Evolutionary conservation across 2,888 invertebrate genomes (phyloP), one percentile per base, ranked within the genome.

Genomic region (Napeogenes inachia): DNA sequence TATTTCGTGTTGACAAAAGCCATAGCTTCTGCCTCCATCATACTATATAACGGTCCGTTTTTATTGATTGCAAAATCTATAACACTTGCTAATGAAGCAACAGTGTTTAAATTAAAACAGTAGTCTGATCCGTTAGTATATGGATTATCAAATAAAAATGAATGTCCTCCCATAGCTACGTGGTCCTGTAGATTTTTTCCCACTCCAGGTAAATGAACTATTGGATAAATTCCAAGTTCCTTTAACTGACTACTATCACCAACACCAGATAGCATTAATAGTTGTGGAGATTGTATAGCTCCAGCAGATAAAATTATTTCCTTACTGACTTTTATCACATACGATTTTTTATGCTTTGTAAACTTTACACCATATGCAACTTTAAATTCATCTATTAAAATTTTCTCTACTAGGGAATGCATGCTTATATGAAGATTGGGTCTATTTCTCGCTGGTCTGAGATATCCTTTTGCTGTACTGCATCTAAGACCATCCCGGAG

Each of bases 271-370:
- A 98, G 78, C 96, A 97, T 95, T 45, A 98, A 87, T 21, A 98
- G 74, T 77, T 98, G 97, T 0, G 97, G 97, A 3, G 96, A 94
- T 75, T 95, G 95, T 67, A 98, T 91, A 0, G 96, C 84, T 2
- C 98, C 99, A 0, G 96, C 96, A 21, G 96, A 94, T 47, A 99
- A 79, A 66, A 99, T 95, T 0, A 98, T 93, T 83, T 98, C 98
- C 72, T 92, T 93, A 8, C 89, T 91, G 0, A 95, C 95, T 66
- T 84, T 88, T 0, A 94, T 91, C n/a, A 87, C 87, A 61, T 85
- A 87, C 8, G 84, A 87, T 4, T 85, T 78, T 2, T 91, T 92
- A 54, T 91, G 79, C 73, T 93, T 93, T n/a, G 85, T 91, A 71
- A 95, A 94, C 65, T 89, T 79, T 0, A 95, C 94, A 0, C 95